Evolutionary conservation across 2,113 vertebrate genomes (phyloP).

Genomic region (Crypturellus undulatus): DNA sequence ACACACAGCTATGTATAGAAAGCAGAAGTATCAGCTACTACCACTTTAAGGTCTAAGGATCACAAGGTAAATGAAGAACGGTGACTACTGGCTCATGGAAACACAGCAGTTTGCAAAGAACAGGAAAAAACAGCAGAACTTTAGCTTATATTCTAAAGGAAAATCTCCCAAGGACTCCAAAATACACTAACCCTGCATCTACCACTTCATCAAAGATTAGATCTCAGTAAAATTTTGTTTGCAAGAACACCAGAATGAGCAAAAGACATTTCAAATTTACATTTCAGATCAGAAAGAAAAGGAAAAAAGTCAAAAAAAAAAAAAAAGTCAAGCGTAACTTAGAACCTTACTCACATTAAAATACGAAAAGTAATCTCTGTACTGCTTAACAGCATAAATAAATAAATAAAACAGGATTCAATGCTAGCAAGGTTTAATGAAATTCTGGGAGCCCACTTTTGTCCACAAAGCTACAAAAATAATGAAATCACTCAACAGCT

Average conservation of each 20-base stretch:
- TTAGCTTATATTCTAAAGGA: not conserved
- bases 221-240: rapidly evolving
- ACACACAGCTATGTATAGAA: not conserved
- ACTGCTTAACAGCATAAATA: not conserved
- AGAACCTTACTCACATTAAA: not conserved
- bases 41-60: not conserved
- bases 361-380: not conserved
- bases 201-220: not conserved
- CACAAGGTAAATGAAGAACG: not conserved
- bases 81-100: not conserved
- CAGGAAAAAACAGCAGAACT: not conserved
- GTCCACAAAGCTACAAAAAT: not conserved
- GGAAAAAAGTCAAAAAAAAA: not conserved
- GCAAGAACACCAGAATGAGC: not conserved
- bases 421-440: rapidly evolving
- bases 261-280: not conserved
- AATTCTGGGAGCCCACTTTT: not conserved
- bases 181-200: not conserved
- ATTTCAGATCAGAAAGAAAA: not conserved
- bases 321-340: not conserved
- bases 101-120: not conserved
- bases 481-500: not conserved
- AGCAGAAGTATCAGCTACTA: not conserved
- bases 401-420: not conserved
- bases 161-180: not conserved